Evolutionary conservation across 2,888 invertebrate genomes (phyloP), one percentile per base, ranked within the genome.

Genomic region (Teinopalpus imperialis): DNA sequence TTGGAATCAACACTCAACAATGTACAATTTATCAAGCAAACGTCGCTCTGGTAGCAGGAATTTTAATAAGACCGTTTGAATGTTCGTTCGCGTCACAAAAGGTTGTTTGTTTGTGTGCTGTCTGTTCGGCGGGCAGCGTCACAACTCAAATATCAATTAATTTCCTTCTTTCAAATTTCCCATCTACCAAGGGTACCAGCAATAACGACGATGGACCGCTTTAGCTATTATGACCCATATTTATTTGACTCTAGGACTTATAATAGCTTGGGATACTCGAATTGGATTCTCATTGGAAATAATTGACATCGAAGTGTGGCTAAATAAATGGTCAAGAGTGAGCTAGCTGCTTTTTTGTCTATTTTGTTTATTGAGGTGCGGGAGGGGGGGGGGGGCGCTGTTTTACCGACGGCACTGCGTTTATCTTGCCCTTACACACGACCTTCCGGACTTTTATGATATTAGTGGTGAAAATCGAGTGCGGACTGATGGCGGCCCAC

Each of bases 241-340:
- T 16, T 2, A n/a, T 1, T 12, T 9, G 1, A n/a, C 0, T 7
- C 8, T 13, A 31, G 12, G 13, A n/a, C 7, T 34, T n/a, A 23
- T 40, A 21, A 34, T 35, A 29, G 9, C 23, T 37, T 31, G 43
- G 48, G 29, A 49, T 48, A 6, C 7, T 47, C 36, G 57, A 74
- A 74, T 70, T 69, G 73, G 61, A 74, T 66, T 74, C 70, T 85
- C 82, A 83, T 81, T 75, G 67, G 59, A 74, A 61, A 73, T 80
- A 83, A 83, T 82, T 81, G 81, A 73, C 66, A 73, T 57, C 58
- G 55, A 63, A 57, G 57, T 66, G 55, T 48, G 54, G 48, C 48
- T 45, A 51, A 43, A 65, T 64, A 60, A 61, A 51, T 40, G 51
- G 48, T 45, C 48, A 53, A 57, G 53, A 29, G 43, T 40, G 54